Base-by-base conservation (phyloP, 2,113 vertebrate genomes). In the Taurulus bubalis region DNA sequence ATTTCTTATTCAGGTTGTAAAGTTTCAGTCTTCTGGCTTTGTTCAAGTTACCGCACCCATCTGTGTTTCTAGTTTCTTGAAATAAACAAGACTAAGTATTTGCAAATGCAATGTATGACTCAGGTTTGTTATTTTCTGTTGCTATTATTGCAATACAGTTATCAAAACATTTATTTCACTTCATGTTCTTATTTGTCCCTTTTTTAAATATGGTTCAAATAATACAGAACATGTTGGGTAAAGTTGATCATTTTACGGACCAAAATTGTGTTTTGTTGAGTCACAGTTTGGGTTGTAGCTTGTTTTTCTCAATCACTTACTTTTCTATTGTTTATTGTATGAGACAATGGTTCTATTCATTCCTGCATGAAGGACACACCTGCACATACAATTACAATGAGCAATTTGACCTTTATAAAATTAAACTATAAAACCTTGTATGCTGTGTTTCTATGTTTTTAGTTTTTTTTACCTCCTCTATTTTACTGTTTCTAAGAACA, bases 401-500 rank as follows among this genome's bases (percentile, higher is more conserved):
- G 60, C 20, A 24, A 70, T 80, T 74, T 71, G 24, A 83, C 73
- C 36, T 55, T 77, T 28, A 64, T 64, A 47, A 84, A 10, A 72
- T 0, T 59, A 53, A 62, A 51, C 15, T 6, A 10, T 77, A 84
- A 80, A 30, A 34, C 7, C 34, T 15, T 66, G 60, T 32, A 20
- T 11, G 34, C 26, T 12, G 51, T 45, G 59, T 45, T 77, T 59
- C 1, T 42, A 12, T 40, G 40, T 53, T 65, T 22, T 22, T 24
- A 1, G 7, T 67, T 10, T 34, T 51, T 47, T 45, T 12, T 24
- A 10, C 26, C 7, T 4, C 62, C 14, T 42, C 16, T 22, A 11
- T 22, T 80, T 62, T 71, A 59, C n/a, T 65, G 16, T 77, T 77
- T 77, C 72, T 36, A 22, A 60, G 60, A 78, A 76, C n/a, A 83